These are phyloP conservation scores for Tursiops truncatus DNA, from an alignment of 2,113 vertebrate genomes.

Conservation along the genomic window DNA sequence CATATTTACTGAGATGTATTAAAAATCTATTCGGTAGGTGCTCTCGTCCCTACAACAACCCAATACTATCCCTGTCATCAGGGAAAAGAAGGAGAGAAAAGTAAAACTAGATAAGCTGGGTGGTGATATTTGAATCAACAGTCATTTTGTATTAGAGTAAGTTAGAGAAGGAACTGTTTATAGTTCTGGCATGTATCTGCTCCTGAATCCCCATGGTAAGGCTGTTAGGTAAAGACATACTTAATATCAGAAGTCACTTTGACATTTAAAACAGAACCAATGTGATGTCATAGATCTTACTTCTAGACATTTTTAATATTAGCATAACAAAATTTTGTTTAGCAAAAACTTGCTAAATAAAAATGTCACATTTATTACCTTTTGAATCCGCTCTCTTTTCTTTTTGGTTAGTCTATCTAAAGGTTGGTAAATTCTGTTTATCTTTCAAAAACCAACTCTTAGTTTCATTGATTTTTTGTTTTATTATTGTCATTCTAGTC, in stretches of 20 bases:
- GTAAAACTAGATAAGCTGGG: not conserved
- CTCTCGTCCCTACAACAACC: not conserved
- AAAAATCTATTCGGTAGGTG: not conserved
- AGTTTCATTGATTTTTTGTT: not conserved
- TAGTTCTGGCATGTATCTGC: not conserved
- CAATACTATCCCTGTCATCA: not conserved
- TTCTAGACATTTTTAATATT: constrained; percentile 2
- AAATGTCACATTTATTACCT: constrained; percentile 4
- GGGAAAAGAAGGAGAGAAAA: not conserved
- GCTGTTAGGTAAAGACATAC: not conserved
- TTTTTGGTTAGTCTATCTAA: not conserved
- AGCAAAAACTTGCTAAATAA: not conserved
- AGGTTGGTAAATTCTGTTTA: not conserved
- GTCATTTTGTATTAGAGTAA: not conserved
- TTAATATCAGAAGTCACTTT: not conserved
- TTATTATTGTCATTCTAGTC: not conserved
- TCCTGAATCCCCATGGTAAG: not conserved
- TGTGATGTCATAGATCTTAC: not conserved
- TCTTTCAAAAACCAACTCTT: not conserved
- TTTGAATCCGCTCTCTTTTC: not conserved
- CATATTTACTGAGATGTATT: not conserved
- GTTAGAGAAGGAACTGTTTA: not conserved
- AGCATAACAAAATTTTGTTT: not conserved
- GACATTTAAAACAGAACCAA: constrained; percentile 9
- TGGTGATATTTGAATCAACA: not conserved